Conservation (phyloP, 2,888 invertebrate genomes). For the Cerastis rubricosa region DNA sequence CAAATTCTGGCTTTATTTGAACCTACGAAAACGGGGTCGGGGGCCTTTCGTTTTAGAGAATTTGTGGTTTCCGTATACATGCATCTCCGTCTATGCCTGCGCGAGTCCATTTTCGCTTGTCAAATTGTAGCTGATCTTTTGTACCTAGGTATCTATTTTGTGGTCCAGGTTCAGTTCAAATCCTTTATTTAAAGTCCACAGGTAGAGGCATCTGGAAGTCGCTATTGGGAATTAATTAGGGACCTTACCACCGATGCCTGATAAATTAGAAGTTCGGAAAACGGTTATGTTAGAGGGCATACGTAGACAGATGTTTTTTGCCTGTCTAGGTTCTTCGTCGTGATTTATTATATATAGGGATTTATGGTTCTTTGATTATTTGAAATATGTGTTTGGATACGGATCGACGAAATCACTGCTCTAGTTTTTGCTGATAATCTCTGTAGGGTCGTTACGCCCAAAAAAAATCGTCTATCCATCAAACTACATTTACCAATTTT, state of each 20-base stretch:
- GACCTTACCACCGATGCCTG: conserved; percentile 11
- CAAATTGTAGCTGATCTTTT: not conserved
- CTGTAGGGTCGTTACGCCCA: not conserved
- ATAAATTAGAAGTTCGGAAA: conserved; percentile 41
- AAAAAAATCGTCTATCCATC: not conserved
- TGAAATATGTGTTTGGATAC: not conserved
- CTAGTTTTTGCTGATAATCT: not conserved
- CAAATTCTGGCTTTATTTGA: not conserved
- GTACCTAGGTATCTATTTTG: conserved; percentile 5
- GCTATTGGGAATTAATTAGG: conserved; percentile 35
- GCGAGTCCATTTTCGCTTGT: not conserved
- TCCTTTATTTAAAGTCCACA: conserved; percentile 25
- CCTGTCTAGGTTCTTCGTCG: not conserved
- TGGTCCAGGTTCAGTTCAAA: conserved; percentile 17
- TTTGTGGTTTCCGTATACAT: not conserved
- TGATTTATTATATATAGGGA: conserved; percentile 3
- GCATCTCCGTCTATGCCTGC: no score
- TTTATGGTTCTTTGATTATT: not conserved
- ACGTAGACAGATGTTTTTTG: not conserved
- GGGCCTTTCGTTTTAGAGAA: not conserved
- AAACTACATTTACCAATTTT: not conserved
- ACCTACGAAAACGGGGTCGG: not conserved
- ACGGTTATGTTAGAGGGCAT: conserved; percentile 14
- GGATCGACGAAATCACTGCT: not conserved
- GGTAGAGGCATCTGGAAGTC: not conserved